Evolutionary conservation across 1,140 invertebrate species (phyloP).

Genomic region (Subanguina moxae): DNA sequence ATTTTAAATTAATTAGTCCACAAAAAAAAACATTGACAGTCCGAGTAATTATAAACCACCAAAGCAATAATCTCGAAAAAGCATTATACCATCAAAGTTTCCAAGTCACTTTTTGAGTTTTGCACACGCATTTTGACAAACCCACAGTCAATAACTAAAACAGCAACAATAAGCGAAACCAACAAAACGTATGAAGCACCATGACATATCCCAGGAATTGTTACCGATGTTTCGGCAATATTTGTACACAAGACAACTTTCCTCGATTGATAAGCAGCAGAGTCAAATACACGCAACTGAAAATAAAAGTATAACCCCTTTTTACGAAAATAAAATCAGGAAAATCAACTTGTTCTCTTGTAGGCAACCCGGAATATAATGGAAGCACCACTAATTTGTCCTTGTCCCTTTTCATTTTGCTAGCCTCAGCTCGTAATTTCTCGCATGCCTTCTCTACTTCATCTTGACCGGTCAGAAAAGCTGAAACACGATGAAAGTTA

Average conservation of each 20-base stretch:
- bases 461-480: conserved; percentile 87
- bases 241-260: conserved; percentile 94
- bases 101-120: conserved; percentile 76
- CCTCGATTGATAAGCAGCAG: conserved; percentile 69
- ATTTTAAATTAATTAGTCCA: background rate
- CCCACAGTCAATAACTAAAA: conserved; percentile 86
- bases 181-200: conserved; percentile 59
- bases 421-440: conserved; percentile 64
- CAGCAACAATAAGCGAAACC: conserved; percentile 11
- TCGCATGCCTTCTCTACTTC: conserved; percentile 68
- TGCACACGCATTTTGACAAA: conserved; percentile 93
- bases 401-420: conserved; percentile 64
- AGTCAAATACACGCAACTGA: conserved; percentile 82
- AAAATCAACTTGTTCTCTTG: conserved; percentile 66
- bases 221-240: conserved; percentile 92
- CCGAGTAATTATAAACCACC: background rate
- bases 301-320: conserved; percentile 12
- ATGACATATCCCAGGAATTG: conserved; percentile 82
- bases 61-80: conserved; percentile 65
- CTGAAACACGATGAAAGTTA: too few species aligned
- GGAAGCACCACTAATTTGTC: conserved; percentile 77
- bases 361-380: conserved; percentile 83
- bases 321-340: conserved; percentile 13
- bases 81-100: conserved; percentile 77
- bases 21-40: background rate